Evolutionary conservation across 2,888 invertebrate genomes (phyloP).

Genomic region (Cantharis rustica): DNA sequence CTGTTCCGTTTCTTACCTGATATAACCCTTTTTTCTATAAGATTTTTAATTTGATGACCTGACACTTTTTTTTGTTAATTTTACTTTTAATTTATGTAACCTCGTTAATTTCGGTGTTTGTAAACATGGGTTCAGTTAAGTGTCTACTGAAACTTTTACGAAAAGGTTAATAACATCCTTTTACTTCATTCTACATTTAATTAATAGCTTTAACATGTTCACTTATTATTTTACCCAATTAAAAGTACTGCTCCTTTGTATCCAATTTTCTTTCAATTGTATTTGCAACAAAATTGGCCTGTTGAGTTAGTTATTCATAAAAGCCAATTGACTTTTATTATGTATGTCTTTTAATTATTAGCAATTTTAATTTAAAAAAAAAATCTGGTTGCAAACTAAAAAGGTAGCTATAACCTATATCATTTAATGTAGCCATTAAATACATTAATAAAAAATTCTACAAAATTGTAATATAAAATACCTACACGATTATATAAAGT

Average conservation of each 20-base stretch:
- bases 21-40: slow-evolving; percentile 12
- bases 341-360: not conserved
- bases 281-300: not conserved
- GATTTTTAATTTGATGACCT: slow-evolving; percentile 23
- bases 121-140: not conserved
- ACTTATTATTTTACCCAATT: not conserved
- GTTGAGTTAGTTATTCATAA: too few relatives aligned
- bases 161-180: not conserved
- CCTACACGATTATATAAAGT: not conserved
- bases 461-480: not conserved
- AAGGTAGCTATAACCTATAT: not conserved
- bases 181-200: not conserved
- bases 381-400: not conserved
- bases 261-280: not conserved
- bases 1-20: slow-evolving; percentile 12
- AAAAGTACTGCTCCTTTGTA: not conserved
- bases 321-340: not conserved
- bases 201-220: not conserved
- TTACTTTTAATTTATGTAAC: slow-evolving; percentile 19
- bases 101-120: slow-evolving; percentile 13
- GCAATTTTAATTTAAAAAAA: not conserved
- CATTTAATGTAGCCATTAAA: not conserved
- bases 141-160: not conserved
- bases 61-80: slow-evolving; percentile 22
- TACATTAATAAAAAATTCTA: not conserved